Evolutionary conservation across 30 jellyfish, hydroid and myxozoan species (phyloP).

Genomic region (Hydractinia echinata): DNA sequence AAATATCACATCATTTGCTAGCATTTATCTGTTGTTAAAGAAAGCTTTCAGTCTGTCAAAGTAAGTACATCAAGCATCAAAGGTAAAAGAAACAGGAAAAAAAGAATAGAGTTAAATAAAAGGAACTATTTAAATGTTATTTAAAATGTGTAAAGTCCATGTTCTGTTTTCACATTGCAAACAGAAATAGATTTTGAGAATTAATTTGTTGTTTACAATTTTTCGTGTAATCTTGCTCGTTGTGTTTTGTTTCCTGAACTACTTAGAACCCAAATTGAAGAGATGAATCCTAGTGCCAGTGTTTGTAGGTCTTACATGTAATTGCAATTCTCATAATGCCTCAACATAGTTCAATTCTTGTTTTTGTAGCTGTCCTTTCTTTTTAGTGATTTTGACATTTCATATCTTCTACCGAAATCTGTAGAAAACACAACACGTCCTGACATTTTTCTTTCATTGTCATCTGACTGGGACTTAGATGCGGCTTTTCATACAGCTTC

Average conservation of each 20-base stretch:
- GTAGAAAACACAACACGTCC: slow-evolving; percentile 54
- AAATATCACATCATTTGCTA: slow-evolving; percentile 60
- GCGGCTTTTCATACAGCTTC: slow-evolving; percentile 97
- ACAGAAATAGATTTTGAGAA: too few relatives aligned
- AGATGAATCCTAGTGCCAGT: too few relatives aligned
- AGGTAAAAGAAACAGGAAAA: too few relatives aligned
- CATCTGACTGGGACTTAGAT: slow-evolving; percentile 98
- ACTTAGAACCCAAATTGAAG: too few relatives aligned
- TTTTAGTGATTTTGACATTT: slow-evolving; percentile 43
- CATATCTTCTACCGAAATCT: slow-evolving; percentile 81
- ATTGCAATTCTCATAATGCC: too few relatives aligned
- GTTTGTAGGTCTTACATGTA: too few relatives aligned
- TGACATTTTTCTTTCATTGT: slow-evolving; percentile 62
- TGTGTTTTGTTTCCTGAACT: too few relatives aligned
- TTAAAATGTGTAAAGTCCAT: too few relatives aligned
- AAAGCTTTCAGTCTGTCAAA: slow-evolving; percentile 60
- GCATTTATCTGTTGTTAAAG: slow-evolving; percentile 44
- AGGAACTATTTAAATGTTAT: too few relatives aligned
- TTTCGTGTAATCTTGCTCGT: too few relatives aligned
- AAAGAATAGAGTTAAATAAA: too few relatives aligned
- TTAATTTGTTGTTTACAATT: background rate
- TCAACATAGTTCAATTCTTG: background rate
- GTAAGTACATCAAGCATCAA: slow-evolving; percentile 25
- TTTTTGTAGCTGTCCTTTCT: background rate
- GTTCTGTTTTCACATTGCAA: too few relatives aligned